Evolutionary conservation across 1,140 invertebrate species (phyloP).

Genomic region (Chrysomallon squamiferum): DNA sequence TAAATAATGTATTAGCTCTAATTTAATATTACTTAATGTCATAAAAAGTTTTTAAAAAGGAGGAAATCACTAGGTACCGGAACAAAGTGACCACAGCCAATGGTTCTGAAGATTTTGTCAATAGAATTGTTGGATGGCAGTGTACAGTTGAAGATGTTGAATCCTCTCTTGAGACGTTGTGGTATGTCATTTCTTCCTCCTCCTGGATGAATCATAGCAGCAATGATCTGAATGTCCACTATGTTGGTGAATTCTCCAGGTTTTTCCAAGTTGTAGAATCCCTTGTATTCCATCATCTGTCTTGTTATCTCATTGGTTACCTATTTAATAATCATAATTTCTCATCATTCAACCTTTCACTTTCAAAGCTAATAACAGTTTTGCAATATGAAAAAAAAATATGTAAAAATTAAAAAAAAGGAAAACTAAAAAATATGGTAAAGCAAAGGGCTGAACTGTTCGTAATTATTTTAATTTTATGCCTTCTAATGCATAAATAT

Average conservation of each 20-base stretch:
- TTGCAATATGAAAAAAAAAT: background rate
- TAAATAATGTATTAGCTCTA: too few relatives aligned
- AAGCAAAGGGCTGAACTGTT: too few relatives aligned
- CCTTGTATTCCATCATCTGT: slow-evolving; percentile 96
- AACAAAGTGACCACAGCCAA: slow-evolving; percentile 61
- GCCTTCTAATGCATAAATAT: too few relatives aligned
- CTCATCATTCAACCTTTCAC: too few relatives aligned
- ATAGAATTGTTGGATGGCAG: slow-evolving; percentile 84
- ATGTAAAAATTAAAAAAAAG: too few relatives aligned
- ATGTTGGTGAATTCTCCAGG: slow-evolving; percentile 95
- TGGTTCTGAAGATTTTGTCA: slow-evolving; percentile 81
- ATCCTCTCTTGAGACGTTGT: slow-evolving; percentile 89
- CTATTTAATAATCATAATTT: slow-evolving; percentile 42
- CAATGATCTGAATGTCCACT: slow-evolving; percentile 87
- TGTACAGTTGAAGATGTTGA: slow-evolving; percentile 96
- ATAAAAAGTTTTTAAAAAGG: too few relatives aligned
- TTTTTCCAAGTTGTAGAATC: slow-evolving; percentile 96
- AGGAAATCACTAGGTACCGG: too few relatives aligned
- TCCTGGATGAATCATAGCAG: slow-evolving; percentile 91
- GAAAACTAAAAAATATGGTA: background rate
- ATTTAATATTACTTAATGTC: too few relatives aligned
- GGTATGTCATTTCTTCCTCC: slow-evolving; percentile 93
- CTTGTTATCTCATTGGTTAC: slow-evolving; percentile 94
- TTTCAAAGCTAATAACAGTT: background rate
- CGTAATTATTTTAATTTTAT: too few relatives aligned